A percentile compares a stretch with the other conserved stretches of the same genome.
Evolutionary conservation across 2,888 invertebrate genomes (phyloP).

Genomic region (Prenolepis imparis): DNA sequence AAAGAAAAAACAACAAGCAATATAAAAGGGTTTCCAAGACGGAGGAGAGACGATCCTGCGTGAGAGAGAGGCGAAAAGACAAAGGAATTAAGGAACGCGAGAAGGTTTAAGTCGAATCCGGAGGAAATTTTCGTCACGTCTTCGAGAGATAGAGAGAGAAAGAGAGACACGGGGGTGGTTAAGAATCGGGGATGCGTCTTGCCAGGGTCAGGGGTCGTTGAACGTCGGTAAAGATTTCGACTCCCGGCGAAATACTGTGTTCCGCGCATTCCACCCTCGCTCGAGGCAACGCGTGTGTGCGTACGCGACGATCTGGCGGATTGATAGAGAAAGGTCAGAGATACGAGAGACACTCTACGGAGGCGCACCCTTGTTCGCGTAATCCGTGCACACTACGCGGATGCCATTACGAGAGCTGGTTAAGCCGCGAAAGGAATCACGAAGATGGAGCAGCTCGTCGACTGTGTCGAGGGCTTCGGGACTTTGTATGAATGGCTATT

Average conservation of each 20-base stretch:
- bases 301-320: neutral
- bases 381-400: slow-evolving; percentile 65
- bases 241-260: slow-evolving; percentile 66
- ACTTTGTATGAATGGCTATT: neutral
- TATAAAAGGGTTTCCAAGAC: neutral
- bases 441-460: neutral
- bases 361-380: slow-evolving; percentile 60
- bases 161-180: neutral
- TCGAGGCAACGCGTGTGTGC: slow-evolving; percentile 33
- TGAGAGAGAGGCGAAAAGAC: slow-evolving; percentile 2
- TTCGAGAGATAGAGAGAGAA: neutral
- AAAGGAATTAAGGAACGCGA: slow-evolving; percentile 40
- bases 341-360: slow-evolving; percentile 68
- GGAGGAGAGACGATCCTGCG: neutral
- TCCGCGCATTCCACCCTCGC: slow-evolving; percentile 53
- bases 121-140: slow-evolving; percentile 68
- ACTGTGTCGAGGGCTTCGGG: neutral
- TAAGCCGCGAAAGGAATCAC: slow-evolving; percentile 57
- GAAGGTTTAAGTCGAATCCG: slow-evolving; percentile 56
- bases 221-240: slow-evolving; percentile 86
- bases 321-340: slow-evolving; percentile 53
- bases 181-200: slow-evolving; percentile 74
- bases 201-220: slow-evolving; percentile 85
- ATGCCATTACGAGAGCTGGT: slow-evolving; percentile 62
- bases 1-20: neutral